Evolutionary conservation across 2,888 invertebrate genomes (phyloP).

Genomic region (Caenorhabditis doughertyi): DNA sequence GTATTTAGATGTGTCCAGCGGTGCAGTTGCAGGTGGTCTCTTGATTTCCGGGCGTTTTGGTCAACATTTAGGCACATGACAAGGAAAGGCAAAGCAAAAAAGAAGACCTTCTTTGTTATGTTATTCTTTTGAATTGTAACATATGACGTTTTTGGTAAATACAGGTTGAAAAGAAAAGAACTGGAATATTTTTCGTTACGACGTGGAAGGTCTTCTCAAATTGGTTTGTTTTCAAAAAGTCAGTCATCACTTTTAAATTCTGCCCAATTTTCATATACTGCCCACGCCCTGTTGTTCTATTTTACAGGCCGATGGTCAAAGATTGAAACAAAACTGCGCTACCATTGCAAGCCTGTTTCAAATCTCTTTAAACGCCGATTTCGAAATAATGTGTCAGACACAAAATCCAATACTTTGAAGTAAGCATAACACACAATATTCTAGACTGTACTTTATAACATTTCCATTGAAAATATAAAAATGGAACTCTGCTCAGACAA

Average conservation of each 20-base stretch:
- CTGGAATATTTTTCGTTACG: slow-evolving; percentile 22
- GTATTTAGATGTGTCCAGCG: slow-evolving; percentile 7
- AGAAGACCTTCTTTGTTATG: slow-evolving; percentile 32
- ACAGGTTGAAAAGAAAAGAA: slow-evolving; percentile 29
- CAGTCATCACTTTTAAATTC: slow-evolving; percentile 5
- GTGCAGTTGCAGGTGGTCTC: slow-evolving; percentile 41
- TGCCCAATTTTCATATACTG: slow-evolving; percentile 3
- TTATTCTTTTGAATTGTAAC: slow-evolving; percentile 27
- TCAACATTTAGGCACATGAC: slow-evolving; percentile 49
- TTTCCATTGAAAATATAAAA: slow-evolving; percentile 4
- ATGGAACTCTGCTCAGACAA: slow-evolving; percentile 1
- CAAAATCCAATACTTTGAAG: neutral
- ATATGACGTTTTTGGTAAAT: slow-evolving; percentile 54
- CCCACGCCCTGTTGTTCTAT: slow-evolving; percentile 3
- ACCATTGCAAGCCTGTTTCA: too few relatives aligned
- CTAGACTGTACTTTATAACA: neutral
- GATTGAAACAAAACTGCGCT: slow-evolving; percentile 1
- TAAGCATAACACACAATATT: neutral
- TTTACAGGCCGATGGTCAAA: slow-evolving; percentile 13
- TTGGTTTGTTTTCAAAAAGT: slow-evolving; percentile 46
- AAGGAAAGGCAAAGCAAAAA: neutral
- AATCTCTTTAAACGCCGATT: too few relatives aligned
- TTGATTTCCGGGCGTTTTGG: slow-evolving; percentile 29
- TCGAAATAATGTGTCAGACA: neutral
- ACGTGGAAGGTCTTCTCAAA: neutral